phyloP scores from a whole-genome alignment of 2,797 vertebrate genomes.

The Eidolon dupreanum region DNA sequence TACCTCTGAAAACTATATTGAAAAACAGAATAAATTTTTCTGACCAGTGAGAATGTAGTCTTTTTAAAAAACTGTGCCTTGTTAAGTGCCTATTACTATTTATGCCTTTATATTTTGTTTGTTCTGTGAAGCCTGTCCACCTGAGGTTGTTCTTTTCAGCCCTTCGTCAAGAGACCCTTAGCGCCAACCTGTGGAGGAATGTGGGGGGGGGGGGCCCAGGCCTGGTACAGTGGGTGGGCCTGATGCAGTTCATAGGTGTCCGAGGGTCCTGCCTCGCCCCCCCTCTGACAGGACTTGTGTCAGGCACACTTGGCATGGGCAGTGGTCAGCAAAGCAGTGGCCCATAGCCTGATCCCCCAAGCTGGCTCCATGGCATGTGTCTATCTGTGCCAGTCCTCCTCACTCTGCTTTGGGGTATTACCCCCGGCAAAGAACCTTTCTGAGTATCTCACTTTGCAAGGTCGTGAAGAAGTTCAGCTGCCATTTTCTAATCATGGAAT shows the following conservation, averaged over 20 bases:
- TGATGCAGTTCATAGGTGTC: fast-evolving
- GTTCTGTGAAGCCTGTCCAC: background rate
- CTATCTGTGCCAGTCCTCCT: background rate
- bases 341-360: fast-evolving
- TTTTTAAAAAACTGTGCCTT: background rate
- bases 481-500: background rate
- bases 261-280: fast-evolving
- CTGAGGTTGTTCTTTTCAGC: background rate
- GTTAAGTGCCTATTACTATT: no score
- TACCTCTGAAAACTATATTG: background rate
- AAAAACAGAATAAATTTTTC: background rate
- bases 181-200: fast-evolving
- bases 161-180: background rate
- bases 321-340: background rate
- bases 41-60: background rate
- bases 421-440: no score
- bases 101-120: background rate
- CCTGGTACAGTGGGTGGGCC: background rate
- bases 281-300: background rate
- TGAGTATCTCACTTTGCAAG: background rate
- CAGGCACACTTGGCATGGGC: background rate
- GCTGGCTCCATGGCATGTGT: no score
- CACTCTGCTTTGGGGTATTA: background rate
- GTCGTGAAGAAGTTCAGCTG: background rate
- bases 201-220: no score